Evolutionary conservation across 1,140 invertebrate species (phyloP).

Genomic region (Probaryconus sp.): DNA sequence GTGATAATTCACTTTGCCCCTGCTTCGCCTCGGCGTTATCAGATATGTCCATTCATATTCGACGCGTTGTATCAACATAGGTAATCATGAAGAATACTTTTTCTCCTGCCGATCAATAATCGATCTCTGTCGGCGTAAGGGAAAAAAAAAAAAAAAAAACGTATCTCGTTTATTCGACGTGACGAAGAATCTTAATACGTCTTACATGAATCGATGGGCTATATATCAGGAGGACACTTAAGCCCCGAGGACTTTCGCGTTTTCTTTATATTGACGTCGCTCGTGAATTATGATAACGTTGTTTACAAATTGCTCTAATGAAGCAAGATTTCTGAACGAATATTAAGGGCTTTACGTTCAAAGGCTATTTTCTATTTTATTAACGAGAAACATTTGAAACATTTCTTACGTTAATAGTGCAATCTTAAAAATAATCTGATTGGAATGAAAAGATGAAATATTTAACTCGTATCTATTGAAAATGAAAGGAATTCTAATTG

Average conservation of each 20-base stretch:
- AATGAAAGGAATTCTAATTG: no score
- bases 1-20: slow-evolving; percentile 8
- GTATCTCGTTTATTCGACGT: slow-evolving; percentile 49
- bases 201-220: slow-evolving; percentile 37
- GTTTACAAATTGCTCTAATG: slow-evolving; percentile 18
- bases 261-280: slow-evolving; percentile 5
- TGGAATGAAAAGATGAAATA: no score
- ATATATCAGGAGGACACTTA: slow-evolving; percentile 27
- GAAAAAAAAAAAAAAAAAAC: slow-evolving; percentile 46
- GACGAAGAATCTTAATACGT: slow-evolving; percentile 53
- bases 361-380: neutral
- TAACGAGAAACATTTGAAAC: no score
- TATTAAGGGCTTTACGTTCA: no score
- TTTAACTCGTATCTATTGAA: no score
- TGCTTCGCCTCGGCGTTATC: neutral
- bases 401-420: no score
- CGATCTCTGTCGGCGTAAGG: slow-evolving; percentile 34
- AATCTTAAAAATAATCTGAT: no score
- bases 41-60: slow-evolving; percentile 12
- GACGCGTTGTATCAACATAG: neutral
- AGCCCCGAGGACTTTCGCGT: slow-evolving; percentile 8
- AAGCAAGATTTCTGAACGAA: neutral
- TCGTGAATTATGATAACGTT: slow-evolving; percentile 16
- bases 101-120: slow-evolving; percentile 45
- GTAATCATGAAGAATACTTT: slow-evolving; percentile 6